Evolutionary conservation across 1,140 invertebrate genomes (phyloP).

Genomic region (Cheumatopsyche charites): DNA sequence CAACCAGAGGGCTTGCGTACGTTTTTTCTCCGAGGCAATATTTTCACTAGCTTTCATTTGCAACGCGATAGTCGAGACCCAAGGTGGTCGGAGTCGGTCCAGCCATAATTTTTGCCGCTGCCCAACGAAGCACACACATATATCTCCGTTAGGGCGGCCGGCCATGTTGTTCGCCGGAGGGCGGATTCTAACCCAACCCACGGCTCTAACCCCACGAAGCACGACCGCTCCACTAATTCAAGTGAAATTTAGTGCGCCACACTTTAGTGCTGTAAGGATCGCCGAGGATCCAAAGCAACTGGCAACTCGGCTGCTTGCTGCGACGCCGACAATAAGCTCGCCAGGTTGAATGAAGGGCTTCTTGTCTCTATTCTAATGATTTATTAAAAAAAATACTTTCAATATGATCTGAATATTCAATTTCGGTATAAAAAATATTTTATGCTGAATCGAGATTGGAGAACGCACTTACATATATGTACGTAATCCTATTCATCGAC

Average conservation of each 20-base stretch:
- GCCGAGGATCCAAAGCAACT: background rate
- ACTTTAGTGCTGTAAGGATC: constrained; percentile 32
- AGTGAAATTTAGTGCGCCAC: constrained; percentile 42
- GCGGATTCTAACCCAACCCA: background rate
- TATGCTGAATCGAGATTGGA: too few species aligned
- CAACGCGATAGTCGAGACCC: too few species aligned
- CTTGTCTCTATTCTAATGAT: too few species aligned
- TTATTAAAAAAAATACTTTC: too few species aligned
- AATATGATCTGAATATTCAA: too few species aligned
- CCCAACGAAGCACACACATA: constrained; percentile 15
- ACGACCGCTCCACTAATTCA: constrained; percentile 45
- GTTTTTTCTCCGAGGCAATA: background rate
- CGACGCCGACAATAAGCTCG: too few species aligned
- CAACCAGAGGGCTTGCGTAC: too few species aligned
- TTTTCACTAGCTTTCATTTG: constrained; percentile 8
- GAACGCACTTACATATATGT: too few species aligned
- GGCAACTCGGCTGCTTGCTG: too few species aligned
- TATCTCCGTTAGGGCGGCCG: constrained; percentile 36
- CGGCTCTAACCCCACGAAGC: background rate
- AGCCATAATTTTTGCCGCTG: constrained; percentile 28
- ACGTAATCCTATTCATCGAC: too few species aligned
- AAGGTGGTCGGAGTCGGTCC: constrained; percentile 1
- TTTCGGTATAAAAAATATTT: too few species aligned
- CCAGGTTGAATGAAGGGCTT: too few species aligned
- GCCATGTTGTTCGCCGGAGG: constrained; percentile 34